These are phyloP conservation scores for Clusia tigrina DNA, from an alignment of 2,888 invertebrate genomes.

Conservation along the genomic window DNA sequence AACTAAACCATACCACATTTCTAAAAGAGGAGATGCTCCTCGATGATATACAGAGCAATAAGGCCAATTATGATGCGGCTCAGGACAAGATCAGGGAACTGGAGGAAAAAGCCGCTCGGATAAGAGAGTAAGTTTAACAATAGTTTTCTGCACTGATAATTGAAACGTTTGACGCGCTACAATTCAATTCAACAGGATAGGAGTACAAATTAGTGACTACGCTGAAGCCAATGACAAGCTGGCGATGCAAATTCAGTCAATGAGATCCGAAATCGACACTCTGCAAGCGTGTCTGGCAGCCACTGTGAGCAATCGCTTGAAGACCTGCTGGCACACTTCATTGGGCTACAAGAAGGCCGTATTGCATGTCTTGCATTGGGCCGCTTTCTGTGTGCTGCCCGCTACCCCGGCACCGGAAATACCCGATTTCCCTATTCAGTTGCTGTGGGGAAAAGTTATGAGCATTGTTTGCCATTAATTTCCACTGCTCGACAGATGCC, in stretches of 20 bases:
- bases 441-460: slow-evolving; percentile 39
- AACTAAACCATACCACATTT: no score
- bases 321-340: slow-evolving; percentile 43
- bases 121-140: slow-evolving; percentile 38
- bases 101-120: slow-evolving; percentile 35
- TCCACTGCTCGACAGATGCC: no score
- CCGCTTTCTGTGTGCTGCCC: slow-evolving; percentile 52
- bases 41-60: no score
- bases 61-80: slow-evolving; percentile 25
- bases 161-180: neutral
- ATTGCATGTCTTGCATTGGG: slow-evolving; percentile 50
- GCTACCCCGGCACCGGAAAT: slow-evolving; percentile 49
- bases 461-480: slow-evolving; percentile 36
- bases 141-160: no score
- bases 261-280: slow-evolving; percentile 34
- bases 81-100: slow-evolving; percentile 31
- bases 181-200: slow-evolving; percentile 36
- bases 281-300: slow-evolving; percentile 48
- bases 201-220: slow-evolving; percentile 35
- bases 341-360: slow-evolving; percentile 45
- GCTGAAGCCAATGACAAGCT: slow-evolving; percentile 33
- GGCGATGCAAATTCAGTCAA: slow-evolving; percentile 41
- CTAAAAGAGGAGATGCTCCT: no score
- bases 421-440: slow-evolving; percentile 26
- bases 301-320: slow-evolving; percentile 50